phyloP scores from a whole-genome alignment of 1,140 invertebrate species.

The Heliconius hewitsoni region DNA sequence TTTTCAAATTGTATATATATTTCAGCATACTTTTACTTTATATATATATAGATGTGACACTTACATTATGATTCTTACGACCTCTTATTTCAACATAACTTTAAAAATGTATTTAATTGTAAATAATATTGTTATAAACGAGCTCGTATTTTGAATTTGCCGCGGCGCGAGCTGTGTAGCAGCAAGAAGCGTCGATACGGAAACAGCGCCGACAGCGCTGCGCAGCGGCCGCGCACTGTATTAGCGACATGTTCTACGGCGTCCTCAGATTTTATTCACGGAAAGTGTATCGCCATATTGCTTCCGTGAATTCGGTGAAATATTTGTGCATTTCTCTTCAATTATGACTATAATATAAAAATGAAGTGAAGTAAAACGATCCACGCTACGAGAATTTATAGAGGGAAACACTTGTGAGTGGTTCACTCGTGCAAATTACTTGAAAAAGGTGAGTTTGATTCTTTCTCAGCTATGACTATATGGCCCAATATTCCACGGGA shows the following conservation, averaged over 20 bases:
- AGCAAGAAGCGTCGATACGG: slow-evolving; percentile 67
- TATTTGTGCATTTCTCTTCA: slow-evolving; percentile 76
- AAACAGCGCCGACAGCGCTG: slow-evolving; percentile 59
- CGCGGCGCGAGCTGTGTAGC: slow-evolving; percentile 26
- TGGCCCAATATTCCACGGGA: slow-evolving; percentile 82
- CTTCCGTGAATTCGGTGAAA: slow-evolving; percentile 79
- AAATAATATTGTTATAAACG: not conserved
- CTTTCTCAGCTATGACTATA: slow-evolving; percentile 81
- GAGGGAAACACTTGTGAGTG: slow-evolving; percentile 58
- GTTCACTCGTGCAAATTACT: slow-evolving; percentile 53
- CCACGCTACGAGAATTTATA: slow-evolving; percentile 50
- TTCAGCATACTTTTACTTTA: not conserved
- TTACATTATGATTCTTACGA: not conserved
- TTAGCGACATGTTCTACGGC: slow-evolving; percentile 78
- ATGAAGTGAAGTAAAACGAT: slow-evolving; percentile 74
- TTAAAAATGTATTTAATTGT: not conserved
- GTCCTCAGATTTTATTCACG: slow-evolving; percentile 80
- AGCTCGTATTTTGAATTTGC: slow-evolving; percentile 30
- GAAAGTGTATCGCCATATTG: slow-evolving; percentile 81
- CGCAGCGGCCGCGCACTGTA: slow-evolving; percentile 74
- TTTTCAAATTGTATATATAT: not conserved
- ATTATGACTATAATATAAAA: slow-evolving; percentile 78
- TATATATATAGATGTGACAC: not conserved
- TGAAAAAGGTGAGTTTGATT: slow-evolving; percentile 80
- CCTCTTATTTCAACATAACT: not conserved